Evolutionary conservation across 30 jellyfish, hydroid and myxozoan species (phyloP).

Genomic region (Aurelia aurita): DNA sequence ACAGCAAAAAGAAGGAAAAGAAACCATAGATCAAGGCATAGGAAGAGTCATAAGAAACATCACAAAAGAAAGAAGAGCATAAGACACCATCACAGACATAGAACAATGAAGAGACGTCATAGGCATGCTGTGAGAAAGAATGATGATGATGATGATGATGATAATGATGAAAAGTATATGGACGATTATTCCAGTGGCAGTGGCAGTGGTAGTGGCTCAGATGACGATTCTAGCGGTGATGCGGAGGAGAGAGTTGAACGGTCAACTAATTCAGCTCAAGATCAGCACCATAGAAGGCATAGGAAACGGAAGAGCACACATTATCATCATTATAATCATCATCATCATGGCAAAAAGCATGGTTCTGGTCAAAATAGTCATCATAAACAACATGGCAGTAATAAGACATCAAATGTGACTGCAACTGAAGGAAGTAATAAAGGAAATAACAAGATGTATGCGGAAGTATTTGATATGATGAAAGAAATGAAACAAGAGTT

Average conservation of each 20-base stretch:
- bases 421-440: background rate
- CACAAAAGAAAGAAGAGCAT: background rate
- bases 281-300: slow-evolving; percentile 13
- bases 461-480: slow-evolving; percentile 53
- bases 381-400: background rate
- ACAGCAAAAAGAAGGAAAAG: slow-evolving; percentile 10
- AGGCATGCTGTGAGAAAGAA: background rate
- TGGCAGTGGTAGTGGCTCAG: slow-evolving; percentile 51
- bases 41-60: slow-evolving; percentile 17
- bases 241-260: slow-evolving; percentile 74
- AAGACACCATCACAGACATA: background rate
- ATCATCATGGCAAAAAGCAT: slow-evolving; percentile 2
- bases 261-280: slow-evolving; percentile 22
- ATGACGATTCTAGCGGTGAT: slow-evolving; percentile 49
- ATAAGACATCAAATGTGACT: background rate
- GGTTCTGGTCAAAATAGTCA: background rate
- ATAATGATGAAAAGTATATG: slow-evolving; percentile 15
- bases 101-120: background rate
- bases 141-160: slow-evolving; percentile 32
- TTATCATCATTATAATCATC: background rate
- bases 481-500: slow-evolving; percentile 71
- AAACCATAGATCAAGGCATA: background rate
- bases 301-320: slow-evolving; percentile 17
- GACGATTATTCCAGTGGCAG: slow-evolving; percentile 56
- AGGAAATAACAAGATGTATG: slow-evolving; percentile 1